phyloP scores from a whole-genome alignment of 2,888 invertebrate species.

The Meta bourneti region DNA sequence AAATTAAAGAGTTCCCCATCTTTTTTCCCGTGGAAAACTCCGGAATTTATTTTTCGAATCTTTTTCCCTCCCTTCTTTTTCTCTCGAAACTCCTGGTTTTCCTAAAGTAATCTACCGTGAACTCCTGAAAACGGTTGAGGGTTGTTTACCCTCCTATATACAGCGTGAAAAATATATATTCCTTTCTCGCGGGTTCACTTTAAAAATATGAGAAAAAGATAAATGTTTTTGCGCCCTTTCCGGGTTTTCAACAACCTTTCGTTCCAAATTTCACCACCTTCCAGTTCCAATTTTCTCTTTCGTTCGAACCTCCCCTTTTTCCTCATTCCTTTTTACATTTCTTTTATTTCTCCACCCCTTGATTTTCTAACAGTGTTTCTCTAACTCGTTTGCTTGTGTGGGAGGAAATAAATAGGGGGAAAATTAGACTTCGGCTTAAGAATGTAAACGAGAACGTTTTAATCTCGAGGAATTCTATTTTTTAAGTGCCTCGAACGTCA shows the following conservation, averaged over 20 bases:
- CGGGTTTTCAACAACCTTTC: conserved; percentile 66
- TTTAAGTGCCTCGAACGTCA: not conserved
- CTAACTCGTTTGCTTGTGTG: not conserved
- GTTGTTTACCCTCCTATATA: conserved; percentile 49
- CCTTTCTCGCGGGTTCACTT: conserved; percentile 27
- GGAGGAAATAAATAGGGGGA: not conserved
- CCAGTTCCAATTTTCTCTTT: conserved; percentile 9
- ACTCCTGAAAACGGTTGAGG: conserved; percentile 49
- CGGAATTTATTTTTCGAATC: conserved; percentile 43
- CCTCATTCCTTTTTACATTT: not conserved
- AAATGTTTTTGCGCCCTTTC: conserved; percentile 64
- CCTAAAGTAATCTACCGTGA: conserved; percentile 68
- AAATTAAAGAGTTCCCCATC: conserved; percentile 64
- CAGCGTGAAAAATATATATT: conserved; percentile 62
- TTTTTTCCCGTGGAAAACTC: conserved; percentile 17
- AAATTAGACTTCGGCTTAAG: not conserved
- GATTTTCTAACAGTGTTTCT: not conserved
- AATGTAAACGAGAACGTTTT: not conserved
- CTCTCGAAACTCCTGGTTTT: conserved; percentile 29
- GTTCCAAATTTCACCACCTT: conserved; percentile 56
- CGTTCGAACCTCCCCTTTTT: conserved; percentile 6
- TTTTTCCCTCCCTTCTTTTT: conserved; percentile 27
- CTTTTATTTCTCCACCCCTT: not conserved
- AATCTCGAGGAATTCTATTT: not conserved
- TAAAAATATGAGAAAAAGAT: conserved; percentile 70